Base-by-base conservation (phyloP, 1,140 invertebrate species). In the Oreohelix idahoensis region DNA sequence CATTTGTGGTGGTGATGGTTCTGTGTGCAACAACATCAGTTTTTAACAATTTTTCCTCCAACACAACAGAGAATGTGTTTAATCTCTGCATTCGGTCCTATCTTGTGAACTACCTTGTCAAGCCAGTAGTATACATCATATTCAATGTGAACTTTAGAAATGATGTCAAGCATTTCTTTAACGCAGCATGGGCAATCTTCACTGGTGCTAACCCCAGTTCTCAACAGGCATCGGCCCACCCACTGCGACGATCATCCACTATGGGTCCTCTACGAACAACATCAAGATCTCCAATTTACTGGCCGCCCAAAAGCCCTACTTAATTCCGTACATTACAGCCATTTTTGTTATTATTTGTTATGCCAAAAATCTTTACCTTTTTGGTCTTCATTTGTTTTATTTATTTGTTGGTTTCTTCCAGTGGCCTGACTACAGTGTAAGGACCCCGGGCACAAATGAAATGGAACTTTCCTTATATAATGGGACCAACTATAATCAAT, bases 121-220 rank as follows among this genome's bases (percentile, higher is more conserved):
- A 82, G 29, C 80, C 80, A 5, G 45, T 82, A 29, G 71, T 63
- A 17, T 82, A 82, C 36, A 39, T 82, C 39, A 58, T 75, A 45
- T 82, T 74, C 42, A 82, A 82, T n/a, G 26, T 75, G 17, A 82
- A 82, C 45, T 82, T 82, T 39, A 51, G 80, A 32, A 75, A 74
- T 39, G 80, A 82, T n/a, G 80, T 82, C 8, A 82, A 74, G 49
- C 71, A 75, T 8, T 17, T 82, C 4, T 82, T 82, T 32, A 36
- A 51, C 71, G 75, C 66, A 26, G 4, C 63, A 1, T 80, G 38
- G 79, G 13, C 63, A 23, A 32, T 71, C 11, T 80, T 49, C 63
- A 38, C 78, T 11, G 5, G 58, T 1, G 51, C 32, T 29, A 42
- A 15, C 4, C 1, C 23, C 32, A 45, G 5, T 4, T 35, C 45